These are phyloP conservation scores for Leguminivora glycinivorella DNA, from an alignment of 1,140 invertebrate genomes.

Conservation along the genomic window DNA sequence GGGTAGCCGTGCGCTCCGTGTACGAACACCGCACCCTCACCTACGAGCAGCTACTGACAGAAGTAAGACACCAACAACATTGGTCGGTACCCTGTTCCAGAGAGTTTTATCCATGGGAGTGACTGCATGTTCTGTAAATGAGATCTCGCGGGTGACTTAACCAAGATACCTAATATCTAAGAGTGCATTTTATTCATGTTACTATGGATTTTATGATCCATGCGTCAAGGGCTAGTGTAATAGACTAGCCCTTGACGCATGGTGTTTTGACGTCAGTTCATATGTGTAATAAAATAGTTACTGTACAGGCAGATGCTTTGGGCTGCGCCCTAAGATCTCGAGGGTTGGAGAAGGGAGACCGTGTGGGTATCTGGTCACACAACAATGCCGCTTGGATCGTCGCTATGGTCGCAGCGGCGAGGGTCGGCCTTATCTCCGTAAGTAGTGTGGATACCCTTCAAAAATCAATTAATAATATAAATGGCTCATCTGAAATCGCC, in stretches of 20 bases:
- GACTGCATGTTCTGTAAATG: no score
- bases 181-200: no score
- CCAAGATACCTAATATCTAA: no score
- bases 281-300: not conserved
- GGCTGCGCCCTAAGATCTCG: conserved; percentile 90
- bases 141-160: no score
- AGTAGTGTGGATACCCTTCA: conserved; percentile 43
- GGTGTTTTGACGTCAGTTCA: no score
- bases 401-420: conserved; percentile 86
- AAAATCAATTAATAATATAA: no score
- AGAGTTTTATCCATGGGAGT: no score
- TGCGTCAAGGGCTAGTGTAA: no score
- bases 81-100: no score
- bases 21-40: conserved; percentile 82
- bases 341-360: conserved; percentile 89
- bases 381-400: conserved; percentile 93
- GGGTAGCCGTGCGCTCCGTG: conserved; percentile 81
- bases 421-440: conserved; percentile 91
- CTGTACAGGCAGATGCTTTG: conserved; percentile 84
- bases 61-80: conserved; percentile 71
- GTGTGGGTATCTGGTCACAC: conserved; percentile 93
- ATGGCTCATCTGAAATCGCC: no score
- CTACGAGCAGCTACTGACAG: conserved; percentile 81
- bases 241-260: no score
- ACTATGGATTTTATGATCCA: no score